Conservation (phyloP, 2,888 invertebrate genomes). For the Pardosa pseudoannulata region DNA sequence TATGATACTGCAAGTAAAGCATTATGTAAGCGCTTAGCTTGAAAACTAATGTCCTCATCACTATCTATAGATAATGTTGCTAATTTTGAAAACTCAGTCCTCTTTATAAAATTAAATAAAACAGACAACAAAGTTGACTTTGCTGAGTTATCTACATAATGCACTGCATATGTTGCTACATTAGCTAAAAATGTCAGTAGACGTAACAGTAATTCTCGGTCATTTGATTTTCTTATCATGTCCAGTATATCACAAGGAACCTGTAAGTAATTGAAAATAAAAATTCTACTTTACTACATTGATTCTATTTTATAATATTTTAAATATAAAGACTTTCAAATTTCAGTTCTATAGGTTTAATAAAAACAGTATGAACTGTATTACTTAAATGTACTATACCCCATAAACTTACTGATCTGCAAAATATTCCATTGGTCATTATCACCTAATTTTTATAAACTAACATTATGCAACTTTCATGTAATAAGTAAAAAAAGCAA, state of each 20-base stretch:
- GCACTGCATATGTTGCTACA: constrained; percentile 78
- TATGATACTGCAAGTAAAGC: constrained; percentile 46
- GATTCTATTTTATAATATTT: not conserved
- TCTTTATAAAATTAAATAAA: constrained; percentile 77
- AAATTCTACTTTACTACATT: not conserved
- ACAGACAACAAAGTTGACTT: constrained; percentile 79
- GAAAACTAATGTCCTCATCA: constrained; percentile 70
- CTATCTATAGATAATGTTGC: constrained; percentile 17
- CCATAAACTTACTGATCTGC: no score
- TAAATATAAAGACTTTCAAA: no score
- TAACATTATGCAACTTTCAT: no score
- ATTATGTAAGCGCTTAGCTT: constrained; percentile 57
- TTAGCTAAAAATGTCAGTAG: constrained; percentile 80
- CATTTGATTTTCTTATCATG: constrained; percentile 78
- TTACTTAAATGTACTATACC: no score
- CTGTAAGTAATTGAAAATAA: constrained; percentile 76
- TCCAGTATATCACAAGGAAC: constrained; percentile 78
- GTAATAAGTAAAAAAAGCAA: no score
- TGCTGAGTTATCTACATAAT: constrained; percentile 69
- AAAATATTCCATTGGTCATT: no score
- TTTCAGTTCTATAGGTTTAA: no score
- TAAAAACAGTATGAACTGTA: no score
- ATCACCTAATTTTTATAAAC: no score
- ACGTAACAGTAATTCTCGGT: constrained; percentile 79
- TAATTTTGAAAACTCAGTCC: constrained; percentile 46